These are phyloP conservation scores for Sinella curviseta DNA, from an alignment of 1,140 invertebrate species.

Conservation along the genomic window DNA sequence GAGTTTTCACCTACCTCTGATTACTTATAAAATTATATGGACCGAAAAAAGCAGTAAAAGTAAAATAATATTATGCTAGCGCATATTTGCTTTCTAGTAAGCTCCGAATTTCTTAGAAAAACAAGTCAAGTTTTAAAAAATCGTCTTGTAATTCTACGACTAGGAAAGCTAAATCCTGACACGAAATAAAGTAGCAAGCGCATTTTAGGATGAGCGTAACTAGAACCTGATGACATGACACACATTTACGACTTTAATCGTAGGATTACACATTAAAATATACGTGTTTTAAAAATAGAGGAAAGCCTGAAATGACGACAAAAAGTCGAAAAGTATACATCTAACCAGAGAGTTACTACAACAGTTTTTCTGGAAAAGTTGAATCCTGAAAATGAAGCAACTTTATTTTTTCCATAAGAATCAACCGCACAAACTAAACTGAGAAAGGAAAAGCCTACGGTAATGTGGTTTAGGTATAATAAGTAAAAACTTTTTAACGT, in stretches of 20 bases:
- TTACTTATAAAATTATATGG: too few relatives aligned
- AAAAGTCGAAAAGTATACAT: background rate
- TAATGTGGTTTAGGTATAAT: background rate
- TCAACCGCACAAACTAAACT: background rate
- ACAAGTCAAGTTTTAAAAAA: too few relatives aligned
- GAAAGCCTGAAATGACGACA: background rate
- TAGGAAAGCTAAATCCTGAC: too few relatives aligned
- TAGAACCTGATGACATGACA: background rate
- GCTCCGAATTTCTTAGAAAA: too few relatives aligned
- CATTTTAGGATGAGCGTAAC: too few relatives aligned
- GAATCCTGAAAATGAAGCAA: background rate
- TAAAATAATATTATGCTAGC: too few relatives aligned
- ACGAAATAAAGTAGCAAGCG: too few relatives aligned
- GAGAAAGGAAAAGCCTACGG: background rate
- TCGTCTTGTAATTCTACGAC: too few relatives aligned
- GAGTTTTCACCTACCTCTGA: too few relatives aligned
- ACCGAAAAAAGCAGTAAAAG: too few relatives aligned
- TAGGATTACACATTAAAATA: background rate
- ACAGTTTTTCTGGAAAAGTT: background rate
- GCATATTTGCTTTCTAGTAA: too few relatives aligned
- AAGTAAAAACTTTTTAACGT: too few relatives aligned
- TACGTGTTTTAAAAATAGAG: background rate
- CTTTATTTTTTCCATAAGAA: background rate
- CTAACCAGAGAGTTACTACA: background rate
- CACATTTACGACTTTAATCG: constrained; percentile 11